Conservation (phyloP, 2,888 invertebrate genomes). For the Dinocampus coccinellae region DNA sequence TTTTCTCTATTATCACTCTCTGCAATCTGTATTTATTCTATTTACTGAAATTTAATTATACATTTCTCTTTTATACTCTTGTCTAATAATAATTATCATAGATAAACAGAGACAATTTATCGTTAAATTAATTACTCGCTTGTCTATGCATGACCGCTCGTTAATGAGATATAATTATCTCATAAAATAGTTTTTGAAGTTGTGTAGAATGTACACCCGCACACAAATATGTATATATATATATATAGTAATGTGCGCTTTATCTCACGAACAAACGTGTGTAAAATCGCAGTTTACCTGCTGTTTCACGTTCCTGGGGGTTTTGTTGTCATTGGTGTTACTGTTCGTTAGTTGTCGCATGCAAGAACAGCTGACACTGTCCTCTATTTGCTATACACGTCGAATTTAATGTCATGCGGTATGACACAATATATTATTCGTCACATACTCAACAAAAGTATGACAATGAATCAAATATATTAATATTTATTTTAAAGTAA, state of each 20-base stretch:
- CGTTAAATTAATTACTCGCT: background rate
- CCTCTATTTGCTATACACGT: background rate
- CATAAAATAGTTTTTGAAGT: background rate
- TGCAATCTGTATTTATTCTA: background rate
- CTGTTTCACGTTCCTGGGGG: background rate
- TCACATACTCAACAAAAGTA: background rate
- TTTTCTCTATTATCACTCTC: background rate
- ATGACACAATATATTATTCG: constrained; percentile 23
- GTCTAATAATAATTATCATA: background rate
- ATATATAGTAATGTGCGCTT: background rate
- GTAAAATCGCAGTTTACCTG: background rate
- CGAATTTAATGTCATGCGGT: constrained; percentile 20
- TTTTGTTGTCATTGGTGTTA: constrained; percentile 12
- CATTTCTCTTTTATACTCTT: background rate
- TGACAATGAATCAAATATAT: background rate
- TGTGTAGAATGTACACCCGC: background rate
- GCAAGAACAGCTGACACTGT: constrained; percentile 20
- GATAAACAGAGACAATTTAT: background rate
- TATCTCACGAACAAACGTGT: background rate
- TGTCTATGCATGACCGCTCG: background rate
- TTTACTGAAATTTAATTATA: background rate
- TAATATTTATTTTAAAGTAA: background rate
- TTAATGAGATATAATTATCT: background rate
- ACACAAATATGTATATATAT: too few relatives aligned
- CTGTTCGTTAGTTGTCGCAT: constrained; percentile 3